Evolutionary conservation across 2,797 vertebrate genomes (phyloP).

Genomic region (Chelon auratus): DNA sequence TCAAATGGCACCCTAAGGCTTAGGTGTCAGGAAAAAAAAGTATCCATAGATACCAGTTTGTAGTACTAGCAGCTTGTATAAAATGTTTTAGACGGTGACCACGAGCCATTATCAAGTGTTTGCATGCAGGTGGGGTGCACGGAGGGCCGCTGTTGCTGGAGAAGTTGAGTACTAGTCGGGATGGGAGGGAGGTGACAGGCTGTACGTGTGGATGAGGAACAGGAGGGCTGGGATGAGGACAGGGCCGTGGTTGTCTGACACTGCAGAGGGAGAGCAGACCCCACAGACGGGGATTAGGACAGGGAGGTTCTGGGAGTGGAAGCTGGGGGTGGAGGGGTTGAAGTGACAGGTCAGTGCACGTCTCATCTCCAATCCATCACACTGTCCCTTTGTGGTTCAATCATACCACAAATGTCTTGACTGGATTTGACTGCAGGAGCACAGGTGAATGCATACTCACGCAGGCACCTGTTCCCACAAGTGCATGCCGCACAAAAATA

Average conservation of each 20-base stretch:
- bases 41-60: constrained; percentile 19
- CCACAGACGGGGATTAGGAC: constrained; percentile 50
- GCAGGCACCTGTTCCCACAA: constrained; percentile 51
- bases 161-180: constrained; percentile 29
- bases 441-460: constrained; percentile 56
- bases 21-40: background rate
- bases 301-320: constrained; percentile 15
- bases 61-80: background rate
- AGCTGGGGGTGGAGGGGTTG: constrained; percentile 1
- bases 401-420: constrained; percentile 60
- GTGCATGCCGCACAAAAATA: constrained; percentile 41
- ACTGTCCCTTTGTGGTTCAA: constrained; percentile 67
- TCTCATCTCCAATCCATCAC: constrained; percentile 75
- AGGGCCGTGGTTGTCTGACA: constrained; percentile 48
- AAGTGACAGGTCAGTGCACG: constrained; percentile 73
- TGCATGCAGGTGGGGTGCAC: constrained; percentile 15
- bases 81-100: constrained; percentile 26
- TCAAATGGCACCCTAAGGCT: constrained; percentile 45
- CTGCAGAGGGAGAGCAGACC: constrained; percentile 46
- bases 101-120: background rate
- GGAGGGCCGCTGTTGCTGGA: constrained; percentile 13
- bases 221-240: constrained; percentile 29
- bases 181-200: constrained; percentile 39
- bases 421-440: constrained; percentile 56
- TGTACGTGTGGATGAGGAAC: constrained; percentile 27